These are phyloP conservation scores for Petrocephalus microphthalmus DNA, from an alignment of 2,113 vertebrate species.

Conservation along the genomic window DNA sequence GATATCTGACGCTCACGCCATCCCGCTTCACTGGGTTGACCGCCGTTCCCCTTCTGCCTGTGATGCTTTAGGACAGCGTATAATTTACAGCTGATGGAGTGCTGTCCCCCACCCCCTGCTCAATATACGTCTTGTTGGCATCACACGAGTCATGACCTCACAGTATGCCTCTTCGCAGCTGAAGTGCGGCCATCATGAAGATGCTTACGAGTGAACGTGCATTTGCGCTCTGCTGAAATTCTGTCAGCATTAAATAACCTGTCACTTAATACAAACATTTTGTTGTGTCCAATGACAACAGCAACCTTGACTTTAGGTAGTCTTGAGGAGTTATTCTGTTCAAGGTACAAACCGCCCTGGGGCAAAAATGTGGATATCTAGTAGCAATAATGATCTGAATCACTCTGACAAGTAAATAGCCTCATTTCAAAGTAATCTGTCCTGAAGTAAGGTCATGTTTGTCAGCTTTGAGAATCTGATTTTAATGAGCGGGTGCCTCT, in stretches of 20 bases:
- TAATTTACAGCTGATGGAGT: background rate
- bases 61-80: background rate
- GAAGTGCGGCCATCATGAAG: background rate
- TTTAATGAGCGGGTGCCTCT: background rate
- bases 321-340: background rate
- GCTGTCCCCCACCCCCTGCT: background rate
- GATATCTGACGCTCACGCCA: background rate
- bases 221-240: background rate
- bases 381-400: background rate
- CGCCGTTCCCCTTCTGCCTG: background rate
- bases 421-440: background rate
- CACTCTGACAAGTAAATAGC: background rate
- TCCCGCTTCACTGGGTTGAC: background rate
- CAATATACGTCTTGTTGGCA: background rate
- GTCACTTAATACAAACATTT: background rate
- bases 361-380: background rate
- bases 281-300: background rate
- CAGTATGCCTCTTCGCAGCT: background rate
- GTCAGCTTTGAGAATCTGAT: background rate
- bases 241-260: background rate
- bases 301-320: background rate
- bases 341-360: background rate
- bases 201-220: background rate
- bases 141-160: background rate
- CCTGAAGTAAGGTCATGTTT: background rate